Conservation (phyloP, 2,797 vertebrate species). For the Lutjanus campechanus region DNA sequence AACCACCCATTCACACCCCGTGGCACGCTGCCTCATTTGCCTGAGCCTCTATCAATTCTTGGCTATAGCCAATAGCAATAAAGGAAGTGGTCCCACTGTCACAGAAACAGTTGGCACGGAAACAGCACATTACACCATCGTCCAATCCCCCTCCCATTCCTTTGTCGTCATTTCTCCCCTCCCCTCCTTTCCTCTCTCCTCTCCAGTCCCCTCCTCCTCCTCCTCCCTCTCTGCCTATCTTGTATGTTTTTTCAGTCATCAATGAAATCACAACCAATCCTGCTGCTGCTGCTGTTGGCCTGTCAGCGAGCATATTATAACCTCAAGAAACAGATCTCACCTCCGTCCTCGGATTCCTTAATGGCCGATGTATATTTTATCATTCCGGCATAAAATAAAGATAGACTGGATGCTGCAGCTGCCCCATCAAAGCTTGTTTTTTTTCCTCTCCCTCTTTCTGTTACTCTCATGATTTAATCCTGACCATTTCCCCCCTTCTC, state of each 20-base stretch:
- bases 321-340: constrained; percentile 44
- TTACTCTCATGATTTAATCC: constrained; percentile 81
- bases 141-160: constrained; percentile 83
- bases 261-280: constrained; percentile 85
- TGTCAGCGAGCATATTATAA: constrained; percentile 48
- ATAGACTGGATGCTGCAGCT: constrained; percentile 53
- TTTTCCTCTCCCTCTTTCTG: constrained; percentile 45
- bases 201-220: constrained; percentile 25
- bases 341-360: constrained; percentile 42
- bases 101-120: constrained; percentile 90
- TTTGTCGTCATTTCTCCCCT: constrained; percentile 83
- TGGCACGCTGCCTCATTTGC: constrained; percentile 76
- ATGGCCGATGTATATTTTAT: constrained; percentile 60
- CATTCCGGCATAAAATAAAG: constrained; percentile 58
- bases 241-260: constrained; percentile 81
- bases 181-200: constrained; percentile 57
- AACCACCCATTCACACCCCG: constrained; percentile 62
- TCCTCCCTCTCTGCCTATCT: constrained; percentile 71
- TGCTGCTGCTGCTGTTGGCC: constrained; percentile 50
- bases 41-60: constrained; percentile 73
- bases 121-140: constrained; percentile 88
- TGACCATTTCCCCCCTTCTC: constrained; percentile 69
- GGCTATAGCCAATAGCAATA: constrained; percentile 81
- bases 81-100: constrained; percentile 86
- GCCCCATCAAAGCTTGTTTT: constrained; percentile 64